Conservation (phyloP, 2,113 vertebrate genomes). For the Heteronetta atricapilla region DNA sequence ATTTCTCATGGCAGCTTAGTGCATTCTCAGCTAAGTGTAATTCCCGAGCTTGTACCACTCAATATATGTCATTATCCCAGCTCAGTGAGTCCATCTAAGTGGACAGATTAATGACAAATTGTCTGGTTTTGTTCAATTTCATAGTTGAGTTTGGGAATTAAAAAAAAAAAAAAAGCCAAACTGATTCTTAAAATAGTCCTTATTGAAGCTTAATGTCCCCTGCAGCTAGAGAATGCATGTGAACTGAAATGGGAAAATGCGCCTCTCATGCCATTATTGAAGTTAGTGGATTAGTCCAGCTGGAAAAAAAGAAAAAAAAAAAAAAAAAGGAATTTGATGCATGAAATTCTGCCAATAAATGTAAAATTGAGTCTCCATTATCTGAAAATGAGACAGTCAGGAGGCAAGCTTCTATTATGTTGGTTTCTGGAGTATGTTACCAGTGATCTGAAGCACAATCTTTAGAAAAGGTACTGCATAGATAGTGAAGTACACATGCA, state of each 20-base stretch:
- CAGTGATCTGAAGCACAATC: background rate
- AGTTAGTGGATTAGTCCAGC: background rate
- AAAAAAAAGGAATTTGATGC: background rate
- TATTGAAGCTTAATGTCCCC: background rate
- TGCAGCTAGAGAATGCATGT: background rate
- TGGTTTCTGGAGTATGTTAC: background rate
- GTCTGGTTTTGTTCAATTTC: background rate
- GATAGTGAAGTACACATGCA: background rate
- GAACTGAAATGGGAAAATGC: background rate
- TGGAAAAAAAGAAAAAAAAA: background rate
- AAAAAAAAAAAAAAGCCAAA: background rate
- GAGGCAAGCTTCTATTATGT: background rate
- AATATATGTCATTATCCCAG: background rate
- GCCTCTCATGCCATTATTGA: background rate
- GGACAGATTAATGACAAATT: background rate
- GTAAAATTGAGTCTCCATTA: background rate
- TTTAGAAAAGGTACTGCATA: background rate
- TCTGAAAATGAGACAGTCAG: background rate
- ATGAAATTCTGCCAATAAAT: background rate
- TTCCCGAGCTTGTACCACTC: background rate
- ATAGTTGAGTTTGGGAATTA: background rate
- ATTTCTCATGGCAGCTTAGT: conserved; percentile 2
- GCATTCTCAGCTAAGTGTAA: background rate
- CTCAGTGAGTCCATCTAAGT: background rate
- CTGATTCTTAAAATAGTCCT: background rate